phyloP scores from a whole-genome alignment of 2,888 invertebrate species.

The Drosophila suboccidentalis region DNA sequence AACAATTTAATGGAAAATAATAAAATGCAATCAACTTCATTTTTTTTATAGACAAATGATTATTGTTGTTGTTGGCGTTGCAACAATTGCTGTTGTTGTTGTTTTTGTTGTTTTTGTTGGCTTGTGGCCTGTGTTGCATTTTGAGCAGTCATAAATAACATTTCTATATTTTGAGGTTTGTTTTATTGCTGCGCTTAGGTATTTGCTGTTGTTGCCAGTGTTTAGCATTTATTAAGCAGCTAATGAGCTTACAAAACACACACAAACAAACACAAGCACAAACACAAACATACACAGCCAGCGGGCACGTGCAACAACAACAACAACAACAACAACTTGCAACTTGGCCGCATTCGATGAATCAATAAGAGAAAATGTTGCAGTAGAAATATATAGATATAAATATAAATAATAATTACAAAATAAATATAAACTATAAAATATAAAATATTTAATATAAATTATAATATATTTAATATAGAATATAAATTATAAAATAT shows the following conservation, averaged over 20 bases:
- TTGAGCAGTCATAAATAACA: conserved; percentile 33
- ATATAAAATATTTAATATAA: not conserved
- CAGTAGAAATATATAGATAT: not conserved
- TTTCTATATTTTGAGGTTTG: conserved; percentile 19
- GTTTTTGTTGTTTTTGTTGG: conserved; percentile 1
- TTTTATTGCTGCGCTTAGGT: conserved; percentile 8
- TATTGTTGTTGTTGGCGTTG: not conserved
- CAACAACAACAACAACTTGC: conserved; percentile 7
- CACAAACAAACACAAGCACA: not conserved
- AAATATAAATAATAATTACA: not conserved
- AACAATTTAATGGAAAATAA: conserved; percentile 37
- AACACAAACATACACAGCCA: not conserved
- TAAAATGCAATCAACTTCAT: conserved; percentile 48
- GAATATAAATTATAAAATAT: not conserved
- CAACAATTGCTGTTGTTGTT: not conserved
- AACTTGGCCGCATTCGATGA: conserved; percentile 5
- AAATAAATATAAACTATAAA: not conserved
- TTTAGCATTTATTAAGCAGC: conserved; percentile 45
- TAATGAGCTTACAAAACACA: conserved; percentile 50
- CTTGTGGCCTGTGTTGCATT: conserved; percentile 32
- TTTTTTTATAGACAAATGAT: conserved; percentile 5
- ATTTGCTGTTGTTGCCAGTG: conserved; percentile 12
- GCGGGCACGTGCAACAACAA: conserved; percentile 24
- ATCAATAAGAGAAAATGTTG: not conserved
- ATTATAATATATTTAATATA: not conserved